Evolutionary conservation across 2,113 vertebrate species (phyloP).

Genomic region (Nanorana parkeri): DNA sequence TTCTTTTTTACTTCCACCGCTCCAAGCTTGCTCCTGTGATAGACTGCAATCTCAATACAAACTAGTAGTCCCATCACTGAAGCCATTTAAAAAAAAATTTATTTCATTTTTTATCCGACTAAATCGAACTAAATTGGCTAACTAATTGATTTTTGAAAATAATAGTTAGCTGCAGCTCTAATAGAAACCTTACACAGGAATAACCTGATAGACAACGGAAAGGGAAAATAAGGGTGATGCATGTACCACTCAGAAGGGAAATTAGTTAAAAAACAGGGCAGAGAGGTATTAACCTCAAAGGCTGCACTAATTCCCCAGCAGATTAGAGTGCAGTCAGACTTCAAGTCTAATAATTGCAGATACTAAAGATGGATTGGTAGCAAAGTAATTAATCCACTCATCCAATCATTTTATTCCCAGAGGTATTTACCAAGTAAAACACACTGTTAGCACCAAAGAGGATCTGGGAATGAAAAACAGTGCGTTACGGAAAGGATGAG

Average conservation of each 20-base stretch:
- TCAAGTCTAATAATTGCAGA: conserved; percentile 32
- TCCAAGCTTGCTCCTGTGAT: too few species aligned
- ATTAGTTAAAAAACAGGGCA: conserved; percentile 44
- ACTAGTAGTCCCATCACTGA: too few species aligned
- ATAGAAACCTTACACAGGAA: too few species aligned
- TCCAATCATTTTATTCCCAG: conserved; percentile 31
- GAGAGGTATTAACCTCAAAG: conserved; percentile 46
- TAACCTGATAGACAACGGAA: not conserved
- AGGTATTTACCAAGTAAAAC: conserved; percentile 24
- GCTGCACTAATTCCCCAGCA: conserved; percentile 35
- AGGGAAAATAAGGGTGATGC: conserved; percentile 6
- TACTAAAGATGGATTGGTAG: conserved; percentile 20
- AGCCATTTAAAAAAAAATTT: too few species aligned
- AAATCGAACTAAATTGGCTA: too few species aligned
- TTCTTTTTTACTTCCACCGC: too few species aligned
- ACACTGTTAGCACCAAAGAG: not conserved
- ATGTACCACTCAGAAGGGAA: conserved; percentile 8
- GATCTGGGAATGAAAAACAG: not conserved
- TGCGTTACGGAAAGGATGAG: not conserved
- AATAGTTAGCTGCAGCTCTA: too few species aligned
- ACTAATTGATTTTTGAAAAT: too few species aligned
- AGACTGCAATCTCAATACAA: too few species aligned
- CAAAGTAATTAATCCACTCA: conserved; percentile 49
- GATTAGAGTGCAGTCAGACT: conserved; percentile 30
- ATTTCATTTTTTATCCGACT: too few species aligned